phyloP scores from a whole-genome alignment of 2,113 vertebrate species.

The Dicentrarchus labrax region DNA sequence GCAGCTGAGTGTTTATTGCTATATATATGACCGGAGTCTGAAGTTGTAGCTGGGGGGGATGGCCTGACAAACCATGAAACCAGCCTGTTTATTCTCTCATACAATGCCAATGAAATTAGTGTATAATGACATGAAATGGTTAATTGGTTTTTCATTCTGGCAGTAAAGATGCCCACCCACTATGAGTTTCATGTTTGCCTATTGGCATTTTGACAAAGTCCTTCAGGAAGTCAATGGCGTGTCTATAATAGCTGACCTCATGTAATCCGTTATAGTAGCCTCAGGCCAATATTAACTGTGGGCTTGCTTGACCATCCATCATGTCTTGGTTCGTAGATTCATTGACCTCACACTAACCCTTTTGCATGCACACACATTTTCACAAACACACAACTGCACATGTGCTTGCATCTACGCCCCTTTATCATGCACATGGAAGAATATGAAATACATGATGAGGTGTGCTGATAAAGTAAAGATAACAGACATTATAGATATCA shows the following conservation, averaged over 20 bases:
- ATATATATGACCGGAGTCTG: not conserved
- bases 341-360: not conserved
- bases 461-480: not conserved
- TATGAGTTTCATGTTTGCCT: constrained; percentile 1
- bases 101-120: not conserved
- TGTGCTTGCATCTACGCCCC: not conserved
- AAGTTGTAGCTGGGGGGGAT: not conserved
- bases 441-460: not conserved
- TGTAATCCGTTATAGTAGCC: constrained; percentile 16
- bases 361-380: not conserved
- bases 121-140: not conserved
- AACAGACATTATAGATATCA: not conserved
- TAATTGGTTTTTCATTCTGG: constrained; percentile 1
- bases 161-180: not conserved
- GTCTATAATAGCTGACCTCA: constrained; percentile 29
- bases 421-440: not conserved
- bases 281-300: constrained; percentile 1
- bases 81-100: not conserved
- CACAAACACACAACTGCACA: not conserved
- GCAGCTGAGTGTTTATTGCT: not conserved
- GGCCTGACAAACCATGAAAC: not conserved
- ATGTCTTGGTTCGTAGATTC: not conserved
- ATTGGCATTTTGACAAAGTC: constrained; percentile 12
- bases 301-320: not conserved
- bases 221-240: not conserved